These are phyloP conservation scores for Agriopis marginaria DNA, from an alignment of 2,888 invertebrate species.

Conservation along the genomic window DNA sequence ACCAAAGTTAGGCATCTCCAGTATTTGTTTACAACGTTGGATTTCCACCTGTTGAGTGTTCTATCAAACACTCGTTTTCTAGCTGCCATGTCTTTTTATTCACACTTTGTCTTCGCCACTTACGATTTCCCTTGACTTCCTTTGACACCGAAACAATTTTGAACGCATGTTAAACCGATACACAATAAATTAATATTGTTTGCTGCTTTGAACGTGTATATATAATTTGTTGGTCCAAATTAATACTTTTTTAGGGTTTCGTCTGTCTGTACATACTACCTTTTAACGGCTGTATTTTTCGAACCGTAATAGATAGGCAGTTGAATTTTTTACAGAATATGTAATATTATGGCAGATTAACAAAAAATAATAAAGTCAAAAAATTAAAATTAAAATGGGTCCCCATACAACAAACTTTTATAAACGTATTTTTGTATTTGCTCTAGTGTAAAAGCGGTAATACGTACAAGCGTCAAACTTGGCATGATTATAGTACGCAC, in stretches of 20 bases:
- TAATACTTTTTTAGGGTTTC: background rate
- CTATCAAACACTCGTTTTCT: conserved; percentile 65
- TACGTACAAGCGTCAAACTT: no score
- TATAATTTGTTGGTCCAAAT: background rate
- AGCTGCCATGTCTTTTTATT: conserved; percentile 42
- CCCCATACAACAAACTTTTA: no score
- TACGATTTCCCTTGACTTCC: conserved; percentile 14
- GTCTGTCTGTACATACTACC: no score
- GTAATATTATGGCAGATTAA: no score
- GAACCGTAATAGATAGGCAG: no score
- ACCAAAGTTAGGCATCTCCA: conserved; percentile 52
- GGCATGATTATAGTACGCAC: no score
- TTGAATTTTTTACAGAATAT: no score
- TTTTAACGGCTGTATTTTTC: no score
- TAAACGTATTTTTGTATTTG: no score
- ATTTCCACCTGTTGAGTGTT: conserved; percentile 57
- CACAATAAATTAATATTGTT: background rate
- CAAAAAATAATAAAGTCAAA: no score
- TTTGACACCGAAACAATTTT: conserved; percentile 23
- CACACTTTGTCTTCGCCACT: conserved; percentile 37
- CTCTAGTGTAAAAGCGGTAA: no score
- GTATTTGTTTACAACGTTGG: conserved; percentile 60
- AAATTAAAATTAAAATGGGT: no score
- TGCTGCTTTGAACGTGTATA: background rate
- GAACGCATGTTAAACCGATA: background rate